These are phyloP conservation scores for Musca vetustissima DNA, from an alignment of 1,140 invertebrate genomes.

Conservation along the genomic window DNA sequence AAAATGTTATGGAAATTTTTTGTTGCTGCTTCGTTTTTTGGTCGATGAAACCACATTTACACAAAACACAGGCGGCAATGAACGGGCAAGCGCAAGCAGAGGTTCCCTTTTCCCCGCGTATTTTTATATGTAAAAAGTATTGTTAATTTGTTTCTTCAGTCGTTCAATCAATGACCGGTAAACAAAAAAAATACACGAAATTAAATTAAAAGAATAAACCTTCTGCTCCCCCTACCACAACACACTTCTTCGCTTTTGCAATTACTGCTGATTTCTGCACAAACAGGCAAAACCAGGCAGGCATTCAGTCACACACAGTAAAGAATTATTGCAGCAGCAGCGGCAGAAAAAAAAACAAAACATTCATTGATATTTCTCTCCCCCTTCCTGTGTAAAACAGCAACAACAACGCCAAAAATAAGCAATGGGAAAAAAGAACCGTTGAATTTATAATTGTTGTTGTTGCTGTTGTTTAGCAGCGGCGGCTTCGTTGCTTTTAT, in stretches of 20 bases:
- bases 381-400: too few species aligned
- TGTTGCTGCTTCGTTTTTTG: too few species aligned
- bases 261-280: too few species aligned
- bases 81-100: not conserved
- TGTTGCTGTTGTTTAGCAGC: not conserved
- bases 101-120: too few species aligned
- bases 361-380: not conserved
- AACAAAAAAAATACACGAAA: too few species aligned
- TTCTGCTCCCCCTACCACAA: too few species aligned
- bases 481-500: not conserved
- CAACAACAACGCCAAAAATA: not conserved
- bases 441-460: not conserved
- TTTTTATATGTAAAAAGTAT: not conserved
- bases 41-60: not conserved
- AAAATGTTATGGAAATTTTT: constrained; percentile 9
- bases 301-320: too few species aligned
- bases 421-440: too few species aligned
- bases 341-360: too few species aligned
- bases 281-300: too few species aligned
- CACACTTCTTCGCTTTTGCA: too few species aligned
- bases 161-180: not conserved
- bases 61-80: not conserved
- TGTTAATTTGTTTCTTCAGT: constrained; percentile 10
- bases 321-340: constrained; percentile 3
- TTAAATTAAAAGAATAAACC: too few species aligned